A percentile compares a stretch with the other conserved stretches of the same genome.
Evolutionary conservation across 2,113 vertebrate genomes (phyloP).

Genomic region (Chlorodrepanis virens): DNA sequence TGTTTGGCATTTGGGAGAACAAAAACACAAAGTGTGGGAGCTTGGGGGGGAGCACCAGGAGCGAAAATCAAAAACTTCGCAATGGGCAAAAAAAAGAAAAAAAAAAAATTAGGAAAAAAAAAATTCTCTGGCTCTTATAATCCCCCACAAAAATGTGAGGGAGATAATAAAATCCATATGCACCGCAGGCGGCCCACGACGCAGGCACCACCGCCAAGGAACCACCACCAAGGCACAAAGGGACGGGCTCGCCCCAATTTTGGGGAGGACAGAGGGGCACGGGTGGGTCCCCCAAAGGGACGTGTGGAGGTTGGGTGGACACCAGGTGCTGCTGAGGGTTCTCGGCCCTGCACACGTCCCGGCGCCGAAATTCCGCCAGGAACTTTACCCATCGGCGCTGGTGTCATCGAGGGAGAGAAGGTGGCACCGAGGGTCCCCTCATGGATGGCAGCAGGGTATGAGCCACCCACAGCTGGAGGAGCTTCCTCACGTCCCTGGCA

Average conservation of each 20-base stretch:
- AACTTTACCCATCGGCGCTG: neutral
- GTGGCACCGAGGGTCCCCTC: neutral
- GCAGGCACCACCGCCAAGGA: neutral
- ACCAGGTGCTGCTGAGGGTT: accelerated
- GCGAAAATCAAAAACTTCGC: slow-evolving; percentile 68
- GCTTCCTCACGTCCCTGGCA: accelerated
- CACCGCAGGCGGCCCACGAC: neutral
- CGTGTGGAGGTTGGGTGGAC: accelerated
- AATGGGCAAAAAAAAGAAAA: neutral
- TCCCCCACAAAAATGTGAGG: slow-evolving; percentile 61
- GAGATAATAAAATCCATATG: slow-evolving; percentile 74
- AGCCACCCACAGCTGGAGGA: neutral
- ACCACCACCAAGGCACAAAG: slow-evolving; percentile 36
- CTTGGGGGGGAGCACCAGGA: neutral
- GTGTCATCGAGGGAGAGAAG: neutral
- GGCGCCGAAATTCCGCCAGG: accelerated
- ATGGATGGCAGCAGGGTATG: neutral
- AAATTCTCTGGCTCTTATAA: slow-evolving; percentile 29
- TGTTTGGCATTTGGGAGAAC: slow-evolving; percentile 58
- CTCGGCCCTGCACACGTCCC: accelerated
- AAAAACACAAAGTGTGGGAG: slow-evolving; percentile 60
- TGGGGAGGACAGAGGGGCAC: accelerated
- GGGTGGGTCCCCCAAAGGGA: neutral
- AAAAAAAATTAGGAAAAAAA: neutral
- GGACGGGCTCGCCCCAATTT: neutral